phyloP scores from a whole-genome alignment of 1,140 invertebrate species.

The Achroia grisella region DNA sequence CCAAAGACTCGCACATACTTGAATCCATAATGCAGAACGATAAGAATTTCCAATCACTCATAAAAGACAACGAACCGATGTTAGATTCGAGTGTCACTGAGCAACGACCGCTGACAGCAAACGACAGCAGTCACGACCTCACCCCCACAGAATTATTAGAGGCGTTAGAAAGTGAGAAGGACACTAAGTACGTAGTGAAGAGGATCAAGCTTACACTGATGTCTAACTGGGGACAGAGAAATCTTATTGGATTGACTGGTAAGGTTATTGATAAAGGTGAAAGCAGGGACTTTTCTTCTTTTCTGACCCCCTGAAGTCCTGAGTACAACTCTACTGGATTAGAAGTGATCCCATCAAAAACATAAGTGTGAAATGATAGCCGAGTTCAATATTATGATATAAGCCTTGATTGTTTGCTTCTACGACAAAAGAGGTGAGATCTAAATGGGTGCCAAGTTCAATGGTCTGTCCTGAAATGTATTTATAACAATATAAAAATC shows the following conservation, averaged over 20 bases:
- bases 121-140: conserved; percentile 38
- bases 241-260: conserved; percentile 76
- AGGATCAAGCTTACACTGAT: conserved; percentile 72
- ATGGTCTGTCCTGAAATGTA: too few relatives aligned
- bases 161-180: conserved; percentile 30
- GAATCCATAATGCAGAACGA: conserved; percentile 84
- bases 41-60: conserved; percentile 76
- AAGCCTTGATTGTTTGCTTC: too few relatives aligned
- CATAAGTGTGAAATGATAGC: too few relatives aligned
- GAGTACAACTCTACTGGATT: too few relatives aligned
- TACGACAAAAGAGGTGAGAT: too few relatives aligned
- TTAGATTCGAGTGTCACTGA: conserved; percentile 36
- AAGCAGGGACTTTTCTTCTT: too few relatives aligned
- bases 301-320: too few relatives aligned
- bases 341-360: too few relatives aligned
- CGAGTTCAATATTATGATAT: too few relatives aligned
- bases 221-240: conserved; percentile 76
- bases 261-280: too few relatives aligned
- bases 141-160: conserved; percentile 22
- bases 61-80: conserved; percentile 54
- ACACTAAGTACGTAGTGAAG: conserved; percentile 56
- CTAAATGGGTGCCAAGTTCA: too few relatives aligned
- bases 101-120: conserved; percentile 76
- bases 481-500: too few relatives aligned
- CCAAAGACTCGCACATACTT: conserved; percentile 82